Evolutionary conservation across 1,140 invertebrate genomes (phyloP), one percentile per base, ranked within the genome.

Genomic region (Bombus terrestris): DNA sequence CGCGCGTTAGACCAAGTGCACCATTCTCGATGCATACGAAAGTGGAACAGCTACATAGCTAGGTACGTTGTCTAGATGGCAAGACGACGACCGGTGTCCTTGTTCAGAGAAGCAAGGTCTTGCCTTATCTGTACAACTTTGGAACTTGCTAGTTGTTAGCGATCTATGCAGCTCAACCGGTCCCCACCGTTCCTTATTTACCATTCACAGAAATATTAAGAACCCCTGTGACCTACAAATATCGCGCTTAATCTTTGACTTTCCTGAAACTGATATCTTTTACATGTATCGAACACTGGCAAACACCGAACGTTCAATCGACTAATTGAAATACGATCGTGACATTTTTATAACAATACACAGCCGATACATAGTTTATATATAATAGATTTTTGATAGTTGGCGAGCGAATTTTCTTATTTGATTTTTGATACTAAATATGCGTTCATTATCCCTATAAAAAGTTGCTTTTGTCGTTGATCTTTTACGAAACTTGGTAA

Each of bases 11-110:
- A 76, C 77, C 78, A 85, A 89, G 87, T 80, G 77, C 82, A 84
- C 43, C 37, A 79, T 80, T 88, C 77, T 89, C 82, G 73, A 88
- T 88, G 80, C 80, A 81, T 87, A 85, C 37, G 88, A 86, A 91
- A 92, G 91, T 92, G 88, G 90, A 84, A 71, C 88, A 68, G 71
- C 47, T 79, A 25, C 47, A 47, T 32, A 47, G 64, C 43, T 74
- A 71, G 41, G 66, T 59, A 43, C 66, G 64, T 78, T 39, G 74
- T 83, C 82, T 84, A 57, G 25, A 72, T 80, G 62, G 75, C 69
- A 87, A 87, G 77, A 83, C 74, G 53, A 47, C 81, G 59, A 35
- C 73, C 59, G 37, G 66, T 81, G 83, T 87, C 86, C 82, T 89
- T 80, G 32, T 78, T 74, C 66, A 66, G 82, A 71, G 39, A 84